phyloP scores from a whole-genome alignment of 2,797 vertebrate genomes.

The Apogon hyalosoma region DNA sequence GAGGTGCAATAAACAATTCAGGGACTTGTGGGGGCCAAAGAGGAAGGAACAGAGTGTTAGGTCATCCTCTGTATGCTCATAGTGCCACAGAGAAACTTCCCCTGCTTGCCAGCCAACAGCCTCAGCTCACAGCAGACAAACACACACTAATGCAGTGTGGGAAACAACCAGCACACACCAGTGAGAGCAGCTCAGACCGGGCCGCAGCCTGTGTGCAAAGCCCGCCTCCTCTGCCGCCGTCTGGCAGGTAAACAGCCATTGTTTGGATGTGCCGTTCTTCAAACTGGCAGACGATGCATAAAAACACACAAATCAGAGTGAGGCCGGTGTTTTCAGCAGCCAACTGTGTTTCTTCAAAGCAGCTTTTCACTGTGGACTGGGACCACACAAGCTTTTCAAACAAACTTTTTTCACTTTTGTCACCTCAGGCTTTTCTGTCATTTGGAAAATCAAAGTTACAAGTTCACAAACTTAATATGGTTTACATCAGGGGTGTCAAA shows the following conservation, averaged over 20 bases:
- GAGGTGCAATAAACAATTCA: conserved; percentile 68
- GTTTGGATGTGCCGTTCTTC: background rate
- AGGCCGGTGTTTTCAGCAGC: too few relatives aligned
- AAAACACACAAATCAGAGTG: too few relatives aligned
- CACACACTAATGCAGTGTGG: conserved; percentile 53
- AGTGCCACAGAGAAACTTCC: conserved; percentile 69
- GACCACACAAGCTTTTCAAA: too few relatives aligned
- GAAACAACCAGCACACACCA: conserved; percentile 47
- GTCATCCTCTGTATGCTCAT: conserved; percentile 73
- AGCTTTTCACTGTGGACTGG: too few relatives aligned
- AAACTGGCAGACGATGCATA: conserved; percentile 17
- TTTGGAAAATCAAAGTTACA: too few relatives aligned
- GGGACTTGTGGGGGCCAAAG: conserved; percentile 57
- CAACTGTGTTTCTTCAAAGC: too few relatives aligned
- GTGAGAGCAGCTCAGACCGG: conserved; percentile 56
- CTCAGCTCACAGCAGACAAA: conserved; percentile 51
- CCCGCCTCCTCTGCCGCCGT: conserved; percentile 37
- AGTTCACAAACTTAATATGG: too few relatives aligned
- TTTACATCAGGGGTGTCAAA: too few relatives aligned
- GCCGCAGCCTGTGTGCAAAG: conserved; percentile 33
- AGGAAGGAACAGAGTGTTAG: conserved; percentile 77
- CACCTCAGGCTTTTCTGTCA: too few relatives aligned
- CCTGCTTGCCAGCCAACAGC: conserved; percentile 61
- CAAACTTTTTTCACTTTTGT: too few relatives aligned
- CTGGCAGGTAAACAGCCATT: conserved; percentile 66